Evolutionary conservation across 2,113 vertebrate species (phyloP).

Genomic region (Solea senegalensis): DNA sequence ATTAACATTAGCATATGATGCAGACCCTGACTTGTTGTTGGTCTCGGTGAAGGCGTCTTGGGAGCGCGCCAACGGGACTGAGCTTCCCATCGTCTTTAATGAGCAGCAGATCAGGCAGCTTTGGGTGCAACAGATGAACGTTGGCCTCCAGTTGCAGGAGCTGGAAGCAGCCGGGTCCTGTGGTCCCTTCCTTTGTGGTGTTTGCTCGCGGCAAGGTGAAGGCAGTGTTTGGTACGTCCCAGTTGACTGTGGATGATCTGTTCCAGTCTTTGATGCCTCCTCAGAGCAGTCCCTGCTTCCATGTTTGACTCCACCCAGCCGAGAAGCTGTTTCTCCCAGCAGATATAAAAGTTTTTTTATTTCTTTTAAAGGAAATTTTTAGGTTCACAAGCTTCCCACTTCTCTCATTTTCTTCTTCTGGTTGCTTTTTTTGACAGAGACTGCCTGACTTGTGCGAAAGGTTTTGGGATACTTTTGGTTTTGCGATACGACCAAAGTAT

Average conservation of each 20-base stretch:
- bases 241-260: slow-evolving; percentile 13
- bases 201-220: slow-evolving; percentile 21
- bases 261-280: neutral
- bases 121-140: slow-evolving; percentile 29
- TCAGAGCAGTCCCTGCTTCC: neutral
- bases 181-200: neutral
- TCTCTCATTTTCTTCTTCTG: too few relatives aligned
- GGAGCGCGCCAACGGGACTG: neutral
- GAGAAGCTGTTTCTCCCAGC: slow-evolving; percentile 5
- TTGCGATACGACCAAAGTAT: too few relatives aligned
- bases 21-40: slow-evolving; percentile 2
- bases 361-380: too few relatives aligned
- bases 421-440: too few relatives aligned
- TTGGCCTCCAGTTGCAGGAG: neutral
- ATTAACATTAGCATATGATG: slow-evolving; percentile 29
- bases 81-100: slow-evolving; percentile 27
- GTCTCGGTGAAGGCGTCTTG: slow-evolving; percentile 1
- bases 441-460: too few relatives aligned
- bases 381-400: slow-evolving; percentile 14
- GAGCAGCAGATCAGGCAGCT: slow-evolving; percentile 10
- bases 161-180: neutral
- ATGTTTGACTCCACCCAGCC: slow-evolving; percentile 13
- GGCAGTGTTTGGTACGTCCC: neutral
- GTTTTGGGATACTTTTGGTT: too few relatives aligned
- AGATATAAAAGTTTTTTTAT: slow-evolving; percentile 31